Evolutionary conservation across 2,113 vertebrate genomes (phyloP).

Genomic region (Ploceus nigricollis): DNA sequence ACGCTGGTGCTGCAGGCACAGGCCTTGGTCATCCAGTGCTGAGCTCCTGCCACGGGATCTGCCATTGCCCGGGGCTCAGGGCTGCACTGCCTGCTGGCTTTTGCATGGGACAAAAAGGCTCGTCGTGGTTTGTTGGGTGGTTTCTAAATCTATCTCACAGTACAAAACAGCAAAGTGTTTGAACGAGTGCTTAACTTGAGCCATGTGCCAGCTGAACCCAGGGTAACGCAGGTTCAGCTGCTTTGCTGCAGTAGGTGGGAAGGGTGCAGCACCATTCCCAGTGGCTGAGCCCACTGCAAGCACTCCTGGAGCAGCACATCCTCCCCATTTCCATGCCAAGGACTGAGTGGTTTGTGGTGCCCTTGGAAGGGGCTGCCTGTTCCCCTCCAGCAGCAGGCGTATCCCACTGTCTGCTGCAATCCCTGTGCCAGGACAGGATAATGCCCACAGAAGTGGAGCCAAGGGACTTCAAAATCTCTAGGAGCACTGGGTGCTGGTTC

Average conservation of each 20-base stretch:
- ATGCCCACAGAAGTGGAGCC: neutral
- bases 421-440: neutral
- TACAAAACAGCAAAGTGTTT: neutral
- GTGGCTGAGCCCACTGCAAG: neutral
- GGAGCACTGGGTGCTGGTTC: neutral
- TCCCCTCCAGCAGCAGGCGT: neutral
- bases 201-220: neutral
- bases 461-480: neutral
- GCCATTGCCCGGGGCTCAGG: neutral
- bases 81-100: neutral
- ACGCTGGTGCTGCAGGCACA: neutral
- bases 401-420: neutral
- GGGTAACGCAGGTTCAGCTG: neutral
- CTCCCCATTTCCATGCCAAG: neutral
- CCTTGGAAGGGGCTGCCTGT: neutral
- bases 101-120: neutral
- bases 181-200: neutral
- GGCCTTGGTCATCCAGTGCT: neutral
- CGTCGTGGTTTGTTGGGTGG: neutral
- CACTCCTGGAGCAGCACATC: neutral
- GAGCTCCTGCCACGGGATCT: neutral
- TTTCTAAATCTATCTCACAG: neutral
- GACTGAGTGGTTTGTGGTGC: neutral
- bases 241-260: neutral
- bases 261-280: neutral